These are phyloP conservation scores for Spinibarbus caldwelli DNA, from an alignment of 2,797 vertebrate species.

Conservation along the genomic window DNA sequence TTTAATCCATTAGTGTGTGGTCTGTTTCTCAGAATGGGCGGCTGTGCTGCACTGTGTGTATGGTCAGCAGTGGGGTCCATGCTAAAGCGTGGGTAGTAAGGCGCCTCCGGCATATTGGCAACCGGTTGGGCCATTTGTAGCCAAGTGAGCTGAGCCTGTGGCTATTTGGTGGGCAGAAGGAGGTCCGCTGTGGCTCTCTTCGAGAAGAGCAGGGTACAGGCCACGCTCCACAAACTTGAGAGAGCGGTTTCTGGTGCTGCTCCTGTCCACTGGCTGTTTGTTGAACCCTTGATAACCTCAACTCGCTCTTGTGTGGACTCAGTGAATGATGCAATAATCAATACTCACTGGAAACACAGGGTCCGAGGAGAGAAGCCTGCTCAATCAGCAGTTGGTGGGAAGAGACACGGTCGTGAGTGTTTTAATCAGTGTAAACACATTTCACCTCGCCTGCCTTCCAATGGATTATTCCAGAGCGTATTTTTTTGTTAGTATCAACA, in stretches of 20 bases:
- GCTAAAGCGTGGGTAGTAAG: slow-evolving; percentile 62
- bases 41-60: slow-evolving; percentile 33
- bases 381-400: slow-evolving; percentile 52
- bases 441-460: slow-evolving; percentile 41
- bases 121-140: slow-evolving; percentile 53
- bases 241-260: slow-evolving; percentile 57
- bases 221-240: slow-evolving; percentile 54
- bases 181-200: slow-evolving; percentile 49
- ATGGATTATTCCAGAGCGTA: slow-evolving; percentile 47
- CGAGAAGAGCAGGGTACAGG: slow-evolving; percentile 49
- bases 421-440: slow-evolving; percentile 55
- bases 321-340: slow-evolving; percentile 74
- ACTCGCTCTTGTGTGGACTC: slow-evolving; percentile 54
- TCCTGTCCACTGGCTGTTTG: slow-evolving; percentile 79
- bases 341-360: slow-evolving; percentile 70
- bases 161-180: slow-evolving; percentile 50
- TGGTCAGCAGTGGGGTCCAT: slow-evolving; percentile 50
- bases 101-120: slow-evolving; percentile 58
- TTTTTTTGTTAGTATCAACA: slow-evolving; percentile 23
- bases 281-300: slow-evolving; percentile 71
- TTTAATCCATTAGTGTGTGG: slow-evolving; percentile 43
- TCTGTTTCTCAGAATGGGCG: slow-evolving; percentile 40
- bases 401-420: slow-evolving; percentile 39
- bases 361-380: slow-evolving; percentile 43
- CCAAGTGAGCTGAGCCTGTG: slow-evolving; percentile 58